Conservation (phyloP, 2,797 vertebrate species). For the Acipenser transmontanus region DNA sequence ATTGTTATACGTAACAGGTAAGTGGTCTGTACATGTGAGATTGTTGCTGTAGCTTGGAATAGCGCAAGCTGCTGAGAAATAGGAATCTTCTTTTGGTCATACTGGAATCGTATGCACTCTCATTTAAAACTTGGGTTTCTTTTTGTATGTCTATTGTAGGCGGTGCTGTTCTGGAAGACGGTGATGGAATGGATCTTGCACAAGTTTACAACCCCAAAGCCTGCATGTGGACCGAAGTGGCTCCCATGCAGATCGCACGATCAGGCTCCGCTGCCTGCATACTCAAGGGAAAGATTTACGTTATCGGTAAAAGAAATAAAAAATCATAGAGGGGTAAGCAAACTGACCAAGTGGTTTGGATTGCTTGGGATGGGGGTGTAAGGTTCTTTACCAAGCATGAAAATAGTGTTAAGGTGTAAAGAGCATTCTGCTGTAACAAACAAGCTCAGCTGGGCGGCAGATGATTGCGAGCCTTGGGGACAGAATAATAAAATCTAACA, state of each 20-base stretch:
- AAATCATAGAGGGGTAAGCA: not conserved
- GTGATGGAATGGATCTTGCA: constrained; percentile 65
- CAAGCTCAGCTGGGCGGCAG: too few relatives aligned
- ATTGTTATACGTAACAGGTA: constrained; percentile 69
- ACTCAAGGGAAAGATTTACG: constrained; percentile 68
- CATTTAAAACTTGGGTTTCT: not conserved
- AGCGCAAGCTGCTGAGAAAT: too few relatives aligned
- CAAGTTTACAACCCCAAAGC: constrained; percentile 71
- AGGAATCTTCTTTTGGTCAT: too few relatives aligned
- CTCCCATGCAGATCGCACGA: constrained; percentile 70
- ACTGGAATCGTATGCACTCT: too few relatives aligned
- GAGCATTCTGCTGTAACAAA: too few relatives aligned
- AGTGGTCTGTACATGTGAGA: not conserved
- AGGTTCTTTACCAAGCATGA: too few relatives aligned
- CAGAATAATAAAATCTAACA: too few relatives aligned
- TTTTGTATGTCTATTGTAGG: constrained; percentile 32
- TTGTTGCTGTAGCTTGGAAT: too few relatives aligned
- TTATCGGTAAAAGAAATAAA: constrained; percentile 54
- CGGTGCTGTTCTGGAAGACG: constrained; percentile 67
- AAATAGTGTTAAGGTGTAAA: too few relatives aligned
- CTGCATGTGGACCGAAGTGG: constrained; percentile 55
- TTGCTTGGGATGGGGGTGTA: not conserved
- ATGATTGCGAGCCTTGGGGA: too few relatives aligned
- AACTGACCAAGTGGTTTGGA: not conserved
- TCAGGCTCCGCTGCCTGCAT: constrained; percentile 71